Base-by-base conservation (phyloP, 2,113 vertebrate genomes). In the Cyphomyrus plagiostoma region DNA sequence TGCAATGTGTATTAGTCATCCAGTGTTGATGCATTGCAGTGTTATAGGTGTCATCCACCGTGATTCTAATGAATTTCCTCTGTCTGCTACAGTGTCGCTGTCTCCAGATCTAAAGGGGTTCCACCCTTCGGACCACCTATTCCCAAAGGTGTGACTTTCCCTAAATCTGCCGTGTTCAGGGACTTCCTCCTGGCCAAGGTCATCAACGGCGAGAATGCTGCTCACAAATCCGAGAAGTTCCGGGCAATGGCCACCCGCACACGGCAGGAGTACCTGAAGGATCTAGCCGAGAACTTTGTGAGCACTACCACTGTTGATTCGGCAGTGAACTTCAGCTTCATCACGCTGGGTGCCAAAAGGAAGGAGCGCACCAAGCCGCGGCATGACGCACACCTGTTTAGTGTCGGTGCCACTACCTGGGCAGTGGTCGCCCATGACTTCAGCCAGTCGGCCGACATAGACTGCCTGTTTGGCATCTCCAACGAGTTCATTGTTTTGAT, bases 171-270 rank as follows among this genome's bases (percentile, higher is more conserved):
- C 0, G 98, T 99, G 89, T 99, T 99, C 93, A 97, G 98, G 97
- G 98, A 99, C 97, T 99, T 99, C 94, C 97, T 99, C 45, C 95
- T 99, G 88, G 98, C 98, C 91, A 99, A 99, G 96, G 98, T 99
- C 83, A 99, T 99, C 93, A 99, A 99, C 5, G 98, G 97, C 56
- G 98, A 99, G 94, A 99, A 99, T 7, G 98, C 98, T 0, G 97
- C 98, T 1, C 98, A 99, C 93, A 99, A 99, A 15, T 99, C 98
- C 0, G 98, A 99, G 93, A 99, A 99, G 94, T 99, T 99, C 91
- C 94, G 97, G 26, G 98, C 97, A 30, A 99, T 99, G 98, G 98
- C 98, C 62, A 99, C 98, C 1, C 96, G 98, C 80, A 99, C 98
- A 0, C 95, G 98, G 88, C 98, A 99, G 94, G 98, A 99, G 92